These are phyloP conservation scores for Pachyseris speciosa DNA, from an alignment of 64 coral and sea anemone genomes.

Conservation along the genomic window DNA sequence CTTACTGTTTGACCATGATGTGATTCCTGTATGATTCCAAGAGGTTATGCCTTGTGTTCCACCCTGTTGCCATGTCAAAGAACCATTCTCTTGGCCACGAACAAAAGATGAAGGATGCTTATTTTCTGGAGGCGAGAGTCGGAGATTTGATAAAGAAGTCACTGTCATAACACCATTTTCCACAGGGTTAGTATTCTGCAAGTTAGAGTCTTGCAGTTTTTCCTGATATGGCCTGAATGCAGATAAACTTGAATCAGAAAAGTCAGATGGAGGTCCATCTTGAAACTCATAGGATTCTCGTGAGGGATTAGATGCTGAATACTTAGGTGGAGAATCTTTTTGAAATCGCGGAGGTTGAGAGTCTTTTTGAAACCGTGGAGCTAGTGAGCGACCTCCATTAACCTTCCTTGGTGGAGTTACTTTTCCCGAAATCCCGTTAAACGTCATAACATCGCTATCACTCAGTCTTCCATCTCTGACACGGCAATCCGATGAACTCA, in stretches of 20 bases:
- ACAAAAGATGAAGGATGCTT: background rate
- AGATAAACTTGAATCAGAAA: background rate
- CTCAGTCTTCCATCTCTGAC: constrained; percentile 9
- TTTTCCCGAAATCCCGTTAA: background rate
- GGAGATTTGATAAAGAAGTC: background rate
- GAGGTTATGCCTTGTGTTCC: background rate
- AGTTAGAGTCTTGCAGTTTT: background rate
- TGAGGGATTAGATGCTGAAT: background rate
- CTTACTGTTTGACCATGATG: background rate
- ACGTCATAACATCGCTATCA: background rate
- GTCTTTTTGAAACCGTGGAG: constrained; percentile 7
- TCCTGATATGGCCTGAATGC: constrained; percentile 4
- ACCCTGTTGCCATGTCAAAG: background rate
- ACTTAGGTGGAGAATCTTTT: background rate
- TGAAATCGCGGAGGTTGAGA: background rate
- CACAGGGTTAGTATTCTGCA: background rate
- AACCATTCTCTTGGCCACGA: background rate
- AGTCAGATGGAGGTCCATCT: background rate
- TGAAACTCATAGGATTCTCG: background rate
- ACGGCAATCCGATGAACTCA: constrained; percentile 21
- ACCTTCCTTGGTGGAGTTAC: background rate
- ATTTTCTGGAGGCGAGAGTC: background rate
- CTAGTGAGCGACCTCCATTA: background rate
- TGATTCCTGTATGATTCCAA: background rate
- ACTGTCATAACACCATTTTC: background rate